phyloP scores from a whole-genome alignment of 2,888 invertebrate genomes.

The Amaurobius ferox region DNA sequence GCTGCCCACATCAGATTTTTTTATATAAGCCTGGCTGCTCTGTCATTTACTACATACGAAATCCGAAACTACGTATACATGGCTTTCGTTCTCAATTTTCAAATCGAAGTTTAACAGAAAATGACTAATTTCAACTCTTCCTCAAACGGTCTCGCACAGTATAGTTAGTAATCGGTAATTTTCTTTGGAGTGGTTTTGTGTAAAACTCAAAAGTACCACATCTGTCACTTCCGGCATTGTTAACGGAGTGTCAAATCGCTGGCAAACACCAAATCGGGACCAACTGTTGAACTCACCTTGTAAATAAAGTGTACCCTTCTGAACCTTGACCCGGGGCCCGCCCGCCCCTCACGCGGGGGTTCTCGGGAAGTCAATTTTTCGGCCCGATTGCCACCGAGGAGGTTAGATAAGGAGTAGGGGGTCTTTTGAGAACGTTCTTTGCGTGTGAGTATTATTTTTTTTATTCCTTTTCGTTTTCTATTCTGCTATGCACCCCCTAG shows the following conservation, averaged over 20 bases:
- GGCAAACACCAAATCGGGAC: slow-evolving; percentile 1
- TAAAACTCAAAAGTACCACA: no score
- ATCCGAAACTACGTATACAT: no score
- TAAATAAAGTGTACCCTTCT: slow-evolving; percentile 51
- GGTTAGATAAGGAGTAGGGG: neutral
- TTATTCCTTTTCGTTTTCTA: neutral
- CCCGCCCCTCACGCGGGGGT: neutral
- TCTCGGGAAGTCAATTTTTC: neutral
- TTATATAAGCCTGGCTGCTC: no score
- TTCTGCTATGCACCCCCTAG: neutral
- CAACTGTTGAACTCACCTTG: slow-evolving; percentile 37
- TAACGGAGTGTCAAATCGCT: slow-evolving; percentile 27
- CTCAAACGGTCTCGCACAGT: no score
- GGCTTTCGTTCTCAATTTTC: no score
- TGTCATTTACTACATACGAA: no score
- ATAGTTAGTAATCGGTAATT: no score
- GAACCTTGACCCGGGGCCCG: slow-evolving; percentile 26
- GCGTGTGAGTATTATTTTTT: neutral
- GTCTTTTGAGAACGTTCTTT: slow-evolving; percentile 26
- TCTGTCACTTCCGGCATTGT: slow-evolving; percentile 65
- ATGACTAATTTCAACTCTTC: no score
- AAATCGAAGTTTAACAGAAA: no score
- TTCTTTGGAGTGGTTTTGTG: no score
- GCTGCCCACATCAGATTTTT: no score
- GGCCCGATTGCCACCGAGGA: neutral